Base-by-base conservation (phyloP, 2,888 invertebrate genomes). In the Gibbula magus region DNA sequence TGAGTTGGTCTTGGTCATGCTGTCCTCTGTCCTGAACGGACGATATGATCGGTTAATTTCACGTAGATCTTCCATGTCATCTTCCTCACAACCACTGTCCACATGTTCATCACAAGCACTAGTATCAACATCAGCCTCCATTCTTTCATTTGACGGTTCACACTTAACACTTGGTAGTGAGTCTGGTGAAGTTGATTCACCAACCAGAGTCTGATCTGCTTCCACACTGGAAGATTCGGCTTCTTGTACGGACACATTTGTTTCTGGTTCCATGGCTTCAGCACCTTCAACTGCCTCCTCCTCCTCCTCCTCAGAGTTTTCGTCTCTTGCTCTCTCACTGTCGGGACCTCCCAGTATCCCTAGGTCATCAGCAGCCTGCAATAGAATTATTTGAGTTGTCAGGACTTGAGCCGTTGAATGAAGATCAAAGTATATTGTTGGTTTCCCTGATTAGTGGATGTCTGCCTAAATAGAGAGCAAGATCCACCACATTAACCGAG, bases 201-300 rank as follows among this genome's bases (percentile, higher is more conserved):
- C 1, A 20, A 56, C n/a, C 5, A 7, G 20, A 22, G 20, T 25
- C 20, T 35, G 35, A 35, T 32, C 32, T 4, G 32, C 25, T 20
- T 35, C 39, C 4, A 20, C 18, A 18, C 35, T 35, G 4, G 29
- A 20, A 10, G 20, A 70, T 20, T 20, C 8, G 35, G 39, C 39
- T n/a, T 35, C 18, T 7, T 20, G 32, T 70, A 2, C 32, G 4
- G 70, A 18, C 7, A 56, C 8, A 39, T 66, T 25, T 7, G 39
- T 70, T 18, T 35, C 70, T n/a, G 70, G 16, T 35, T 35, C 70
- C 35, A 70, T 70, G 70, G 78, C 53, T n/a, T 8, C 89, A 93
- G 89, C 94, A 93, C 51, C 95, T 95, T 86, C 95, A 8, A 52
- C 53, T 52, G n/a, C 56, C 8, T 66, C 94, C 89, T 95, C 95